A percentile compares a stretch with the other conserved stretches of the same genome.
phyloP scores from a whole-genome alignment of 2,797 vertebrate genomes.

The Sphenodon punctatus region DNA sequence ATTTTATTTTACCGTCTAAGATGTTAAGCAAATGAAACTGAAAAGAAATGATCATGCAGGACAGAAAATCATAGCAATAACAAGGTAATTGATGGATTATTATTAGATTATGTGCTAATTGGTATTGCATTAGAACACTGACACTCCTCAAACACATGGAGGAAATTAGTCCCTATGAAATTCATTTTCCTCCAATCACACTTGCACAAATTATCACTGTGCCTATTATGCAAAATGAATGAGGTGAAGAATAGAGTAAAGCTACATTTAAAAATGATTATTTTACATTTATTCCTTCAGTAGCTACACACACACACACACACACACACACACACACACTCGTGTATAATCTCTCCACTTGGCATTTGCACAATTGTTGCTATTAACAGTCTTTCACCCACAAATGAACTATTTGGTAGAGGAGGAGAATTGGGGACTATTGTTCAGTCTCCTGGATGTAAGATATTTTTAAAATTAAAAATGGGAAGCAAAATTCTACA shows the following conservation, averaged over 20 bases:
- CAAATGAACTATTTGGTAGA: not conserved
- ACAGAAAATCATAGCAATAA: too few relatives aligned
- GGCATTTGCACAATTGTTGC: not conserved
- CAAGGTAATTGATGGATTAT: too few relatives aligned
- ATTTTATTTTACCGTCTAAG: too few relatives aligned
- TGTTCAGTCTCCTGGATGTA: not conserved
- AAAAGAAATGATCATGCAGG: too few relatives aligned
- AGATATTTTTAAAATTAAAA: constrained; percentile 35
- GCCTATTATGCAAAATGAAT: not conserved
- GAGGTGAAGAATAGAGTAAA: constrained; percentile 6
- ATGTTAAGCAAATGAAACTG: too few relatives aligned
- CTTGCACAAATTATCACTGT: not conserved
- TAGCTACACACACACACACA: too few relatives aligned
- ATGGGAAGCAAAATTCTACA: not conserved
- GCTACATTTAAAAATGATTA: not conserved
- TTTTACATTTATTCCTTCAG: constrained; percentile 1
- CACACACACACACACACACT: not conserved
- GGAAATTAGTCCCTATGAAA: not conserved
- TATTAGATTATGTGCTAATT: too few relatives aligned
- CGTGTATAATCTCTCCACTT: constrained; percentile 14
- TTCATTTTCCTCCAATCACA: not conserved
- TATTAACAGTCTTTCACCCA: constrained; percentile 22
- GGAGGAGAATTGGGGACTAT: fast-evolving
- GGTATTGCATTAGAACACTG: too few relatives aligned
- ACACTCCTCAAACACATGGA: too few relatives aligned